Conservation (phyloP, 1,140 invertebrate genomes). For the Leptoteleia sp. region DNA sequence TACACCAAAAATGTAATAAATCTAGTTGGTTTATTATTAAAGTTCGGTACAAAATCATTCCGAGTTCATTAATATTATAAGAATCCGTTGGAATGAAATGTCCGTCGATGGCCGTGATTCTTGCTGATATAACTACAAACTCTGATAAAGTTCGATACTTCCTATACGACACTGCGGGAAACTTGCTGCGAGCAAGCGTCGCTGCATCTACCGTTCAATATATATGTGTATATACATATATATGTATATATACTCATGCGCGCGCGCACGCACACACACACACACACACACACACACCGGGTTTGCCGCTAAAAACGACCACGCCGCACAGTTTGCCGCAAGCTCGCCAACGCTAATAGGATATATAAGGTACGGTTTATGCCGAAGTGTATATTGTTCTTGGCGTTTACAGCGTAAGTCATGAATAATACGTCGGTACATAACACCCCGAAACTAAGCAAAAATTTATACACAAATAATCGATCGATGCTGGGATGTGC, state of each 20-base stretch:
- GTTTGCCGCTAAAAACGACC: constrained; percentile 41
- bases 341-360: constrained; percentile 53
- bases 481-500: constrained; percentile 37
- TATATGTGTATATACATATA: too few relatives aligned
- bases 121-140: constrained; percentile 37
- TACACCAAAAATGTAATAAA: too few relatives aligned
- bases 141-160: constrained; percentile 35
- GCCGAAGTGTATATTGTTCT: constrained; percentile 47
- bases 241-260: too few relatives aligned
- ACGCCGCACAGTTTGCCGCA: constrained; percentile 43
- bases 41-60: too few relatives aligned
- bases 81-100: too few relatives aligned
- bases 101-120: constrained; percentile 31
- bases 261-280: too few relatives aligned
- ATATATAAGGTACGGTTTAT: constrained; percentile 50
- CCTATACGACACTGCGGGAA: constrained; percentile 32
- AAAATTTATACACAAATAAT: constrained; percentile 46
- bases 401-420: constrained; percentile 38
- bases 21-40: too few relatives aligned
- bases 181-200: constrained; percentile 10
- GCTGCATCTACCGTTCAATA: background rate
- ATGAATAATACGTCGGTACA: constrained; percentile 41
- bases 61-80: too few relatives aligned
- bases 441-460: constrained; percentile 28
- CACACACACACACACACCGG: constrained; percentile 5